These are phyloP conservation scores for Leptopilina drosophilae DNA, from an alignment of 2,888 invertebrate species.

Conservation along the genomic window DNA sequence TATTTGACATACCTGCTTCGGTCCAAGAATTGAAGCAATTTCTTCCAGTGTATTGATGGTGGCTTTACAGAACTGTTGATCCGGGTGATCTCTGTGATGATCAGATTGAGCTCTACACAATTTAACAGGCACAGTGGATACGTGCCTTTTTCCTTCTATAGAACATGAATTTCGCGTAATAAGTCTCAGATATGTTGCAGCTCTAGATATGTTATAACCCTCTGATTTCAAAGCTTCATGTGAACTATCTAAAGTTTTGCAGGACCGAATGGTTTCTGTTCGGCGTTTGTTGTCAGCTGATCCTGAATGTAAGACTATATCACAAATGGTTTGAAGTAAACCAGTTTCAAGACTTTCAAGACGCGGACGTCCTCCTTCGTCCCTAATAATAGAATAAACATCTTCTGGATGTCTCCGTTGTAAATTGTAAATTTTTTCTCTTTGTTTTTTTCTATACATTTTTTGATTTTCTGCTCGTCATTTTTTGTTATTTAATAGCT, in stretches of 20 bases:
- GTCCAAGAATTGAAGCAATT: no score
- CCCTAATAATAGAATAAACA: conserved; percentile 25
- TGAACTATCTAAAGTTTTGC: no score
- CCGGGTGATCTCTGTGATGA: conserved; percentile 60
- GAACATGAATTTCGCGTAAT: conserved; percentile 57
- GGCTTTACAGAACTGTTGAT: conserved; percentile 50
- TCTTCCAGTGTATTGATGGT: conserved; percentile 49
- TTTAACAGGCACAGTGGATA: conserved; percentile 61
- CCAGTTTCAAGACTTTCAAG: no score
- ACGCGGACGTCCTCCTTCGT: conserved; percentile 55
- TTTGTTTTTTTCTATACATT: neutral
- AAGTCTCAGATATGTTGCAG: conserved; percentile 58
- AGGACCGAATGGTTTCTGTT: no score
- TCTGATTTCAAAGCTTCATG: no score
- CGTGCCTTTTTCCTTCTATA: conserved; percentile 62
- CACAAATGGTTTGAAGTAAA: no score
- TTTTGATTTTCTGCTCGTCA: conserved; percentile 30
- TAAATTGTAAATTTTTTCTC: conserved; percentile 7
- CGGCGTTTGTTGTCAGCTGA: no score
- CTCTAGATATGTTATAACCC: conserved; percentile 56
- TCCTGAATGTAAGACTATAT: no score
- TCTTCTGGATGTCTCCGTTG: conserved; percentile 11
- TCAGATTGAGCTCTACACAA: conserved; percentile 53
- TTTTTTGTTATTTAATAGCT: conserved; percentile 20
- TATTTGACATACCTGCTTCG: no score